Evolutionary conservation across 2,113 vertebrate species (phyloP).

Genomic region (Patagioenas fasciata): DNA sequence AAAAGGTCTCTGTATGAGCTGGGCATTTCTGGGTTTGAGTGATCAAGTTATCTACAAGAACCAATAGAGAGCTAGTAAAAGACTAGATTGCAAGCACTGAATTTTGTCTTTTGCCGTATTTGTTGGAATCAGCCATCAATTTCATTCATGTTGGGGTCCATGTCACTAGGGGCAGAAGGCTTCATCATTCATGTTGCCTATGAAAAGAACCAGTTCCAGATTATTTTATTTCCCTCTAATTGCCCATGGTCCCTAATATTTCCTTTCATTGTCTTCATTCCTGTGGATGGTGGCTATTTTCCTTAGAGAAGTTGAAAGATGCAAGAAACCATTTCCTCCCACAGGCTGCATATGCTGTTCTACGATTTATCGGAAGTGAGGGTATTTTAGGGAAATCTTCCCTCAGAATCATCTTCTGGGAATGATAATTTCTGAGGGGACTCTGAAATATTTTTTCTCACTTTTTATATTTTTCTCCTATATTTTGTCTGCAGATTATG

Average conservation of each 20-base stretch:
- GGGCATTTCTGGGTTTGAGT: background rate
- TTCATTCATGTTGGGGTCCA: background rate
- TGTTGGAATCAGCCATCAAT: background rate
- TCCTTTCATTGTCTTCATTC: background rate
- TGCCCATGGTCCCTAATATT: background rate
- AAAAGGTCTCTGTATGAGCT: background rate
- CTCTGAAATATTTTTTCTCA: background rate
- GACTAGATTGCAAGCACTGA: background rate
- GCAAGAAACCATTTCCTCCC: background rate
- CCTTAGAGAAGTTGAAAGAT: background rate
- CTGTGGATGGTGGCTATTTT: background rate
- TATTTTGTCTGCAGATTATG: background rate
- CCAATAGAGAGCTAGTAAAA: background rate
- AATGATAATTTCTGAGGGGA: background rate
- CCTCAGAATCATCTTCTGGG: background rate
- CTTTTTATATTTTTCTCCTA: background rate
- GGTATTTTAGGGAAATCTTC: background rate
- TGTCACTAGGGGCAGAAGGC: background rate
- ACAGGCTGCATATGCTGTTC: fast-evolving
- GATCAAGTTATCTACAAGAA: background rate
- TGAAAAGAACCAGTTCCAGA: background rate
- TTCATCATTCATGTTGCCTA: background rate
- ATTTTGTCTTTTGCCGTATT: background rate
- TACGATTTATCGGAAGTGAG: background rate
- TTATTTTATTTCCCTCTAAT: background rate